Base-by-base conservation (phyloP, 2,888 invertebrate genomes). In the Heliconius ismenius region DNA sequence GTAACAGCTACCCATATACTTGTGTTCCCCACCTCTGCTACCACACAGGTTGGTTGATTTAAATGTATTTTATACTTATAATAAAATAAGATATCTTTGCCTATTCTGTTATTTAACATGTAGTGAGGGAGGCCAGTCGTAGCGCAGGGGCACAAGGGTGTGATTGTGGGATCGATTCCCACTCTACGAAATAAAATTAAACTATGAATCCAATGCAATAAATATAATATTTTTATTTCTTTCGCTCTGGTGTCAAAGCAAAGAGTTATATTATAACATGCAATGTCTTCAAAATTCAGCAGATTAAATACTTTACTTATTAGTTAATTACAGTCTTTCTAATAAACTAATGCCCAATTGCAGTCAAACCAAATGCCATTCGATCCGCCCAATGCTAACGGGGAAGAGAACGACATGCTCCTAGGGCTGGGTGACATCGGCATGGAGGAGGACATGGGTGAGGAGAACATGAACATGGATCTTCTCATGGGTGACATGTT, bases 1-100 rank as follows among this genome's bases (percentile, higher is more conserved):
- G 98, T 98, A 81, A 98, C 98, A 77, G 98, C 98, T 89, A 99
- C 99, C 78, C 99, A 99, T 90, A 99, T 99, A 83, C 96, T 99
- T 83, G 99, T 99, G 83, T 99, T 99, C 94, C 99, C 99, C 73
- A 99, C 99, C 63, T 99, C 98, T 79, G 98, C 98, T 65, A 98
- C 98, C 77, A 98, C 98, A 78, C 98, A 98, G 96, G 97, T 97
- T 76, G 32, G 68, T 60, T 15, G 54, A 36, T 58, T 58, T 58
- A 58, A 58, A 58, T 58, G 4, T 54, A 54, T 54, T 54, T 21
- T 7, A 43, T 6, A 18, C 15, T 43, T 43, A 43, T 15, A 4
- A 43, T 49, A 49, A 18, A 49, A 49, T 18, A 18, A 49, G 6
- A 6, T 43, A 43, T 43, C 43, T 4, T 15, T 43, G 3, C 43